Conservation (phyloP, 2,888 invertebrate species). For the Cosmopolites sordidus region DNA sequence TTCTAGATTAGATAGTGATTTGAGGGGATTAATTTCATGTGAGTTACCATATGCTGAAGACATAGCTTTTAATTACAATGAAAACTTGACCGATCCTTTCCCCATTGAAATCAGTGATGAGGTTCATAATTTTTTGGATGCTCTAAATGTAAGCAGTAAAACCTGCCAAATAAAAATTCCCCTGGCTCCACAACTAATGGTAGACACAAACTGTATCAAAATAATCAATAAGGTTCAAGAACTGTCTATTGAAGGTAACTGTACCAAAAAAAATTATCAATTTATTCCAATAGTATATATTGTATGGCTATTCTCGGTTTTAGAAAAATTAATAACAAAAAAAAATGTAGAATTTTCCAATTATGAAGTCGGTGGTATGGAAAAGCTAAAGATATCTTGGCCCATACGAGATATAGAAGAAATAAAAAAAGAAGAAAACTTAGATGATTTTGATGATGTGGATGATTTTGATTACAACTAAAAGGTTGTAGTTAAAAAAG, state of each 20-base stretch:
- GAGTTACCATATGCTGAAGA: constrained; percentile 29
- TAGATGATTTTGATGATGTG: constrained; percentile 13
- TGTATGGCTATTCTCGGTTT: neutral
- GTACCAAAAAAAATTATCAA: too few species aligned
- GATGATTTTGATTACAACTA: constrained; percentile 14
- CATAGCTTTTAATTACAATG: constrained; percentile 17
- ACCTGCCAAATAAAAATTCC: constrained; percentile 23
- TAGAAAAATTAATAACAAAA: constrained; percentile 4
- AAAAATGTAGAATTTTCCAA: neutral
- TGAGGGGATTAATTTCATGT: constrained; percentile 28
- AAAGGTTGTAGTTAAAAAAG: too few species aligned
- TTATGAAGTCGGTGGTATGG: constrained; percentile 13
- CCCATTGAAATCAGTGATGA: constrained; percentile 23
- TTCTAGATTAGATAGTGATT: constrained; percentile 14
- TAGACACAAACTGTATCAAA: constrained; percentile 8
- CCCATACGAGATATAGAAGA: constrained; percentile 19
- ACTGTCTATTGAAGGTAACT: constrained; percentile 6
- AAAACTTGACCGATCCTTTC: constrained; percentile 12
- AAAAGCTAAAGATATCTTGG: constrained; percentile 22
- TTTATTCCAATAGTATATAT: neutral
- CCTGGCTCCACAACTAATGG: constrained; percentile 21
- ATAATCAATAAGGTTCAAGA: constrained; percentile 18
- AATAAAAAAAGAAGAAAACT: constrained; percentile 14
- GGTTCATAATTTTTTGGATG: constrained; percentile 25
- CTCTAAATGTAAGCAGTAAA: constrained; percentile 23